Evolutionary conservation across 92 coral and sea anemone species (phyloP), one percentile per base, ranked within the genome.

Genomic region (Porites divaricata): DNA sequence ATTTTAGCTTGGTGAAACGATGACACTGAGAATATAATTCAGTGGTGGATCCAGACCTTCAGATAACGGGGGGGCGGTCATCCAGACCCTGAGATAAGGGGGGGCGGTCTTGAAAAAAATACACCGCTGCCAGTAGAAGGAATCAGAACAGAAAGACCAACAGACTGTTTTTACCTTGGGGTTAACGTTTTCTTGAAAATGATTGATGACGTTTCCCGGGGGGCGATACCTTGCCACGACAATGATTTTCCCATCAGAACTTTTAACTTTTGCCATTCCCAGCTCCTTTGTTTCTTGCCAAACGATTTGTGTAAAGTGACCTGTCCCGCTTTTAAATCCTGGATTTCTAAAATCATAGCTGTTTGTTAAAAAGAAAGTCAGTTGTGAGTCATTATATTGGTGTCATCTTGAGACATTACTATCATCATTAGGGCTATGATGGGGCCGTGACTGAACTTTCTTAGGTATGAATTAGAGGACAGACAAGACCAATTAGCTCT

Each of bases 291-390:
- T 83, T 45, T 69, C 89, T 61, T 91, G 89, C 94, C 94, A 91
- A 63, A 91, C 94, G 20, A 91, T 83, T 57, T 91, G 94, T 7
- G 91, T 87, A 65, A 91, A 91, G 75, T 91, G 94, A 0, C 94
- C 94, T 0, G 83, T 83, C 23, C 94, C 94, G 52, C 94, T 87
- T 66, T 79, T 86, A 19, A 83, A 91, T 12, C 94, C 94, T 58
- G 86, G 76, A n/a, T 75, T 90, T 26, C 83, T 76, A 63, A 92
- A 92, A 63, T 92, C 79, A 59, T 92, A 92, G 25, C 86, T 82
- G 70, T 35, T 56, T 22, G 45, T 35, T 54, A 9, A 11, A 54
- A 54, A 54, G 59, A 54, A 54, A 15, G 10, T 11, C 12, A 61
- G 65, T 19, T 15, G 16, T 11, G 20, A 61, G 19, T 16, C 65